A percentile compares a stretch with the other conserved stretches of the same genome.
These are phyloP conservation scores for Myripristis murdjan DNA, from an alignment of 2,797 vertebrate species.

Conservation along the genomic window DNA sequence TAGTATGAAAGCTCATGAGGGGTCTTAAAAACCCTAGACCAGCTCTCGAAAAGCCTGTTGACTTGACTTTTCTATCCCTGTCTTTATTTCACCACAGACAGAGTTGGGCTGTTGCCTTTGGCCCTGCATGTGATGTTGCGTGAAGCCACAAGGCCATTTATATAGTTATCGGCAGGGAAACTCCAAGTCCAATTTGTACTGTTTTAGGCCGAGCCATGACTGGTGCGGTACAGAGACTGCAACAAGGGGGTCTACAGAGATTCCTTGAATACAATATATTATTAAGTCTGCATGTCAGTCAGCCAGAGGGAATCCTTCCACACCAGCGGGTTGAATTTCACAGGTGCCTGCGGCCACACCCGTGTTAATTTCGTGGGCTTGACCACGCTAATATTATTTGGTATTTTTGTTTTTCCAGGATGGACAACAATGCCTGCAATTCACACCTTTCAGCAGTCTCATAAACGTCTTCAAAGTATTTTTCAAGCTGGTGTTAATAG, in stretches of 20 bases:
- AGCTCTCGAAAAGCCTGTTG: conserved; percentile 22
- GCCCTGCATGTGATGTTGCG: conserved; percentile 55
- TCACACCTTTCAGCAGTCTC: conserved; percentile 54
- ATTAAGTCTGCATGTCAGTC: neutral
- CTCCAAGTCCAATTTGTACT: conserved; percentile 30
- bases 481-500: conserved; percentile 53
- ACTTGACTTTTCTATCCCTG: conserved; percentile 40
- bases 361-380: conserved; percentile 19
- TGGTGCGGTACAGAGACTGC: conserved; percentile 5
- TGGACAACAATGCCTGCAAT: conserved; percentile 28
- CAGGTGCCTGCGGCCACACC: conserved; percentile 28
- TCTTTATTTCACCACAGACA: conserved; percentile 58
- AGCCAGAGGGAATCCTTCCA: conserved; percentile 11
- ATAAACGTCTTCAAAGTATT: conserved; percentile 61
- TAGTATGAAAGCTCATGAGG: conserved; percentile 34
- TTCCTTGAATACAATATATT: conserved; percentile 8
- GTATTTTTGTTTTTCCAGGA: conserved; percentile 42
- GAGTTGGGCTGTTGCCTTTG: conserved; percentile 65
- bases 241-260: conserved; percentile 11
- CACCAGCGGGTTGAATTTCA: conserved; percentile 52
- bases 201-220: conserved; percentile 13
- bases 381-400: conserved; percentile 6
- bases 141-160: conserved; percentile 70
- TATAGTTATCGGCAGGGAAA: conserved; percentile 60
- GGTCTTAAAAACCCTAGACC: conserved; percentile 26